Conservation (phyloP, 2,113 vertebrate species). For the Alosa alosa region DNA sequence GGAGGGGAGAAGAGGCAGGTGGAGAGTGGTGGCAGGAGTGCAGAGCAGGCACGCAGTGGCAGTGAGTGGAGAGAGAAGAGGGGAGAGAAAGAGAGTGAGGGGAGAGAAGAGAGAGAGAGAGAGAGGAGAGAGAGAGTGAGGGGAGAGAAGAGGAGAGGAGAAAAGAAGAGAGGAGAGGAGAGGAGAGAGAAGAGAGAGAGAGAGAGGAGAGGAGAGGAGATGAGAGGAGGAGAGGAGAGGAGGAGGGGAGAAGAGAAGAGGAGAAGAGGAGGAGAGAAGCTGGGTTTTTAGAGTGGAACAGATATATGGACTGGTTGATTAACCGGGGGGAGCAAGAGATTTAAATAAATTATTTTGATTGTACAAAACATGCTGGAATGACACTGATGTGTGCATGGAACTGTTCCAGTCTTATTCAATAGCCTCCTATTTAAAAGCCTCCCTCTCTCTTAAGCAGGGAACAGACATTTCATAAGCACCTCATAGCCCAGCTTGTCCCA, state of each 20-base stretch:
- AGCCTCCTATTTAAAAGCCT: not conserved
- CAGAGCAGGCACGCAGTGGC: too few relatives aligned
- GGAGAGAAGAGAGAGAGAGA: too few relatives aligned
- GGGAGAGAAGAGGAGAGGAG: not conserved
- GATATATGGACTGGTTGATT: not conserved
- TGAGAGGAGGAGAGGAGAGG: not conserved
- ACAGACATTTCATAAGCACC: not conserved
- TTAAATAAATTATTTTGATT: not conserved
- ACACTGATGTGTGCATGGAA: not conserved
- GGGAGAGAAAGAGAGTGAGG: not conserved
- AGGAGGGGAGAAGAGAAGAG: not conserved
- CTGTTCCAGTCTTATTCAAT: not conserved
- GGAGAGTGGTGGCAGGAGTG: too few relatives aligned
- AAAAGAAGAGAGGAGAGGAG: not conserved
- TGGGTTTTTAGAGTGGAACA: not conserved
- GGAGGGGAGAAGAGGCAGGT: not conserved
- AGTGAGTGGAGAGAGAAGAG: not conserved
- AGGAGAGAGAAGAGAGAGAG: too few relatives aligned
- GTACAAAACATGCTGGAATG: not conserved
- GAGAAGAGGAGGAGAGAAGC: not conserved
- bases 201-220: not conserved
- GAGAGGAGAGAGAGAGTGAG: not conserved
- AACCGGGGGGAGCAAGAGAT: not conserved
- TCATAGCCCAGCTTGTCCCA: not conserved
- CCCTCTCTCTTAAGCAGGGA: not conserved